Evolutionary conservation across 2,113 vertebrate species (phyloP).

Genomic region (Alligator mississippiensis): DNA sequence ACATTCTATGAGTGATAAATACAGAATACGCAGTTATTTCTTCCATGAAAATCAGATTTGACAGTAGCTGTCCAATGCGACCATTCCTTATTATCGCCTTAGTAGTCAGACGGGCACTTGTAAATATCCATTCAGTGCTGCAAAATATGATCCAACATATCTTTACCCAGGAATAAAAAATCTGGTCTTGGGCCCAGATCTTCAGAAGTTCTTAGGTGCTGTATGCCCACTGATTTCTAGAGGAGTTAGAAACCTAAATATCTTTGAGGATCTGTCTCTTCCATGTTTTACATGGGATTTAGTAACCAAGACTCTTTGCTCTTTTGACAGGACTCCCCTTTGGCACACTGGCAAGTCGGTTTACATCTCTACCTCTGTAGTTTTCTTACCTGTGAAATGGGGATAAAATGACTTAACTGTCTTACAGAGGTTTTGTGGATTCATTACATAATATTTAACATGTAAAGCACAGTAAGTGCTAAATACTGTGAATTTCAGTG

Average conservation of each 20-base stretch:
- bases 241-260: background rate
- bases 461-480: conserved; percentile 17
- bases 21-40: background rate
- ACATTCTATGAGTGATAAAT: conserved; percentile 24
- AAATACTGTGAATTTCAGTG: conserved; percentile 18
- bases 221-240: background rate
- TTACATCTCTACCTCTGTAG: background rate
- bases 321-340: background rate
- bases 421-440: conserved; percentile 30
- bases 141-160: conserved; percentile 15
- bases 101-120: background rate
- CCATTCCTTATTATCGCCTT: background rate
- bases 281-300: background rate
- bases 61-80: background rate
- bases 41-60: conserved; percentile 36
- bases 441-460: conserved; percentile 51
- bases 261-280: background rate
- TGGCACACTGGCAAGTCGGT: background rate
- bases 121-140: background rate
- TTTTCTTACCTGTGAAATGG: background rate
- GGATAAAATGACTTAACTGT: background rate
- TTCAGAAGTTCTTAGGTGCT: background rate
- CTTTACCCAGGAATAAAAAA: conserved; percentile 12
- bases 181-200: background rate
- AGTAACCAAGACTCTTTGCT: background rate